Evolutionary conservation across 2,888 invertebrate genomes (phyloP).

Genomic region (Archips xylosteana): DNA sequence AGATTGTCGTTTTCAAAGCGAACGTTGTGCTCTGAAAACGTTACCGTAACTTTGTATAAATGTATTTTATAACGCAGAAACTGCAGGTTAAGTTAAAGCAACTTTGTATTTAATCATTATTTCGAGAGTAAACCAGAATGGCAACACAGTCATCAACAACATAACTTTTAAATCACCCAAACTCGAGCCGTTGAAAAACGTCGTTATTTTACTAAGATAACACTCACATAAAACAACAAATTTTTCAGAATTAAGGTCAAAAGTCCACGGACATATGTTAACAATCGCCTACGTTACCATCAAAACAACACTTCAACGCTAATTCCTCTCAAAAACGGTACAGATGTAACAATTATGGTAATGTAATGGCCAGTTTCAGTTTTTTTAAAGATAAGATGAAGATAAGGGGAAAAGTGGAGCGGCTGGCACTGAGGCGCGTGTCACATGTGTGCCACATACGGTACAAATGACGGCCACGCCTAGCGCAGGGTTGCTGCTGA

Average conservation of each 20-base stretch:
- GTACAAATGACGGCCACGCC: constrained; percentile 15
- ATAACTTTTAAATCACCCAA: no score
- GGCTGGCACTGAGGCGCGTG: constrained; percentile 25
- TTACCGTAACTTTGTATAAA: no score
- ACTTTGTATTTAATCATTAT: no score
- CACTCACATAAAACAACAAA: neutral
- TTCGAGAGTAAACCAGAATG: no score
- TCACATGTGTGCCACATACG: constrained; percentile 30
- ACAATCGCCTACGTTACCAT: constrained; percentile 7
- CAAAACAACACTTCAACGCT: constrained; percentile 11
- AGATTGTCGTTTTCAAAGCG: no score
- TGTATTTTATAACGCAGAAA: no score
- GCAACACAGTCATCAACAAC: no score
- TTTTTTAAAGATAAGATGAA: constrained; percentile 34
- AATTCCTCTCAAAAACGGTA: constrained; percentile 22
- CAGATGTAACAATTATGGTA: constrained; percentile 32
- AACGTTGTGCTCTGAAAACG: no score
- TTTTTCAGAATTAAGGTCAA: constrained; percentile 13
- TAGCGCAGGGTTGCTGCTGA: constrained; percentile 18
- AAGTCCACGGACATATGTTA: constrained; percentile 9
- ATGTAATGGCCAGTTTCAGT: constrained; percentile 19
- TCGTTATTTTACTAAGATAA: no score
- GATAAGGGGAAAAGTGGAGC: constrained; percentile 19
- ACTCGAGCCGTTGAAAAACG: no score
- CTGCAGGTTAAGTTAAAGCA: no score